Conservation (phyloP, 2,797 vertebrate genomes). For the Acanthurus tractus region DNA sequence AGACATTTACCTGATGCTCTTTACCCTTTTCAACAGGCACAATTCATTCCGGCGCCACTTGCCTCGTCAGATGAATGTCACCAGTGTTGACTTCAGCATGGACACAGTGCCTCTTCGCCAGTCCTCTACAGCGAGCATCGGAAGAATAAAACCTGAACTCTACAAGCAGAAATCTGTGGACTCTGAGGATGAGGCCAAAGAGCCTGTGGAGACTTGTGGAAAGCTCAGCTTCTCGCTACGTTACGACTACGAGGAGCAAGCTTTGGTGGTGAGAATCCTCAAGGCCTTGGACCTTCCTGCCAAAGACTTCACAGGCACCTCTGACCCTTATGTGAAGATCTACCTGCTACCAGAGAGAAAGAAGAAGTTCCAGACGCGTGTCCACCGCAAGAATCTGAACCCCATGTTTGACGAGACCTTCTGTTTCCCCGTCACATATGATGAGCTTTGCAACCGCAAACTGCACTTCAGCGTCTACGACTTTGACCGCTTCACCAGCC, state of each 20-base stretch:
- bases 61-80: slow-evolving; percentile 97
- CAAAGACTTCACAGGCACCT: slow-evolving; percentile 97
- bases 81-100: slow-evolving; percentile 96
- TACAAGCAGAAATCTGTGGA: slow-evolving; percentile 99
- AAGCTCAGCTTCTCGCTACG: slow-evolving; percentile 94
- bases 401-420: slow-evolving; percentile 95
- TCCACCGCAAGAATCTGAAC: slow-evolving; percentile 97
- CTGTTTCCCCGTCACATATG: slow-evolving; percentile 94
- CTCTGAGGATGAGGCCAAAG: slow-evolving; percentile 90
- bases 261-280: slow-evolving; percentile 92
- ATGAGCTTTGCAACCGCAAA: slow-evolving; percentile 95
- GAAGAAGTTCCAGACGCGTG: slow-evolving; percentile 98
- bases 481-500: slow-evolving; percentile 99
- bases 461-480: slow-evolving; percentile 98
- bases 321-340: slow-evolving; percentile 98
- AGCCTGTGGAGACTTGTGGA: slow-evolving; percentile 92
- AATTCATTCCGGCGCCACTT: slow-evolving; percentile 97
- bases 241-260: slow-evolving; percentile 96
- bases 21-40: slow-evolving; percentile 87
- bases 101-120: slow-evolving; percentile 92
- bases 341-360: slow-evolving; percentile 98
- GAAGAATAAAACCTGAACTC: slow-evolving; percentile 97
- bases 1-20: slow-evolving; percentile 59
- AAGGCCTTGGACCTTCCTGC: slow-evolving; percentile 97
- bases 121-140: slow-evolving; percentile 94